Conservation (phyloP, 1,140 invertebrate species). For the Battus philenor region DNA sequence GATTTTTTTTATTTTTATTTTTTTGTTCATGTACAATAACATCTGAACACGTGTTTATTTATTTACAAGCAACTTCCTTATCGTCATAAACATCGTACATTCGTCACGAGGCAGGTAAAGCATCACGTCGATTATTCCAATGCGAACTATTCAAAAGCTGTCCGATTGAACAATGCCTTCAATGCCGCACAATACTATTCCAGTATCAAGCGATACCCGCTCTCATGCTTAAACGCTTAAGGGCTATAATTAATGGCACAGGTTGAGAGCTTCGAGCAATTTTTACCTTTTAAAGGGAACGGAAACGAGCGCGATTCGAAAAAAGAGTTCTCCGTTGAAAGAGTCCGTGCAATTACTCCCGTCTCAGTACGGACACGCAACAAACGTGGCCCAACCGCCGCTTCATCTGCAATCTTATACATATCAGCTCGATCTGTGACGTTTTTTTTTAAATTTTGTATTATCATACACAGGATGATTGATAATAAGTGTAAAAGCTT, state of each 20-base stretch:
- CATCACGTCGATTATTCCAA: slow-evolving; percentile 14
- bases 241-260: slow-evolving; percentile 19
- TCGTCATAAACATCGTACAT: no score
- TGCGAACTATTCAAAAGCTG: slow-evolving; percentile 30
- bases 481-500: no score
- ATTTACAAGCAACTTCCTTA: no score
- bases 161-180: slow-evolving; percentile 37
- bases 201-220: slow-evolving; percentile 10
- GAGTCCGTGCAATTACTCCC: slow-evolving; percentile 30
- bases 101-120: no score
- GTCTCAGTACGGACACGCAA: slow-evolving; percentile 27
- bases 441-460: no score
- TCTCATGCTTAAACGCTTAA: slow-evolving; percentile 20
- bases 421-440: no score
- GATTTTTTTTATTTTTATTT: no score
- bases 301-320: slow-evolving; percentile 43
- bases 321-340: slow-evolving; percentile 43
- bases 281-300: slow-evolving; percentile 41
- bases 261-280: slow-evolving; percentile 27
- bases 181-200: slow-evolving; percentile 17
- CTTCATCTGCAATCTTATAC: no score
- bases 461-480: no score
- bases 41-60: no score
- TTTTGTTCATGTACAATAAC: no score
- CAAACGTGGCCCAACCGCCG: slow-evolving; percentile 36